Conservation (phyloP, 23 tunicate genomes). For the Botrylloides violaceus region DNA sequence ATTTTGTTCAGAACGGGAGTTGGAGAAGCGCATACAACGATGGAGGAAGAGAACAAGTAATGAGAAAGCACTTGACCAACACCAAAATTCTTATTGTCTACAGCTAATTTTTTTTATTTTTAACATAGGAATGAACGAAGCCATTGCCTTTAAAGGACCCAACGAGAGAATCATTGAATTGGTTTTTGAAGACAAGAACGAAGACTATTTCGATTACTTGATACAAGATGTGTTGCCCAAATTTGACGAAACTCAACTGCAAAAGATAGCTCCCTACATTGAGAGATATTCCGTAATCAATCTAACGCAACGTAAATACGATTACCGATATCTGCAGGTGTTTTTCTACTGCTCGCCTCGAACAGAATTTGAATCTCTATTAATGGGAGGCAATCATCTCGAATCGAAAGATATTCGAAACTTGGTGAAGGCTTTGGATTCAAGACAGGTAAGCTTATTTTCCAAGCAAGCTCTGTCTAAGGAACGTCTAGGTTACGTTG, state of each 20-base stretch:
- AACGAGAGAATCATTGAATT: not conserved
- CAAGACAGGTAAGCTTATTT: not conserved
- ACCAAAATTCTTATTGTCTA: too few species aligned
- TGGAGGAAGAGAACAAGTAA: not conserved
- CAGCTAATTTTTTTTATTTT: not conserved
- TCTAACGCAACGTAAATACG: not conserved
- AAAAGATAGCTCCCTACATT: not conserved
- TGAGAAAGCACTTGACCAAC: too few species aligned
- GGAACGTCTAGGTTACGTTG: too few species aligned
- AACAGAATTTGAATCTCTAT: not conserved
- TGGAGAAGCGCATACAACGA: not conserved
- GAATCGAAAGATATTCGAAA: slow-evolving; percentile 1
- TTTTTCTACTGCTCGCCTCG: not conserved
- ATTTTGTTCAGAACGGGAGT: not conserved
- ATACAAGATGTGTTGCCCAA: not conserved
- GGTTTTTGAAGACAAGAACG: not conserved
- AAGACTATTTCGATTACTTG: not conserved
- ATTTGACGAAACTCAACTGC: not conserved
- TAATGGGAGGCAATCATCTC: not conserved
- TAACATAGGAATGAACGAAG: not conserved
- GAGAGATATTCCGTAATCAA: not conserved
- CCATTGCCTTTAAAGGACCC: not conserved
- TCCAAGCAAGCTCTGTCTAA: too few species aligned
- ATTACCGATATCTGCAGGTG: not conserved
- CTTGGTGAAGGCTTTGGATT: not conserved